Evolutionary conservation across 2,888 invertebrate species (phyloP).

Genomic region (Syritta pipiens): DNA sequence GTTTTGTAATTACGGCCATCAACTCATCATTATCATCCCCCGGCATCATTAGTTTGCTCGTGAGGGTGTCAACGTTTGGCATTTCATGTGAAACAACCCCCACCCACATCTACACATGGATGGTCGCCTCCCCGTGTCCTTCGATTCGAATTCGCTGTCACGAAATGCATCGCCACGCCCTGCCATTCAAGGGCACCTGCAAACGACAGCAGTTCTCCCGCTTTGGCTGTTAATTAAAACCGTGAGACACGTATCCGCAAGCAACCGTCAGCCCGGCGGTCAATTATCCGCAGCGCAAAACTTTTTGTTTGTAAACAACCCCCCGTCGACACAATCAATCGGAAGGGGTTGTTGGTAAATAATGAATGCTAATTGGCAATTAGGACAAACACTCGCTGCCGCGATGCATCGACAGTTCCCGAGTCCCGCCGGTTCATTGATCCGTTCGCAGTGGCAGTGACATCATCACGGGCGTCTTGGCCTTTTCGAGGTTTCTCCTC

Average conservation of each 20-base stretch:
- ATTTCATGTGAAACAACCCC: slow-evolving; percentile 13
- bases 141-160: slow-evolving; percentile 3
- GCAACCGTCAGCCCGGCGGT: not conserved
- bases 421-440: too few relatives aligned
- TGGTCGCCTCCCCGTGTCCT: slow-evolving; percentile 8
- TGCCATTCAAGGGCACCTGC: not conserved
- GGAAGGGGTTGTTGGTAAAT: slow-evolving; percentile 12
- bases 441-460: too few relatives aligned
- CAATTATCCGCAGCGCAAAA: slow-evolving; percentile 14
- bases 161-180: slow-evolving; percentile 29
- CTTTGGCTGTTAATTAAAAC: slow-evolving; percentile 10
- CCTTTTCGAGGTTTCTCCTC: too few relatives aligned
- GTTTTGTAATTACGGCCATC: slow-evolving; percentile 50
- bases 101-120: not conserved
- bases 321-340: slow-evolving; percentile 7
- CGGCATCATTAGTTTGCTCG: slow-evolving; percentile 28
- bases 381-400: too few relatives aligned
- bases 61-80: slow-evolving; percentile 20
- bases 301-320: slow-evolving; percentile 44
- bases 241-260: not conserved
- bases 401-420: too few relatives aligned
- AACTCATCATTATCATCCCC: slow-evolving; percentile 32
- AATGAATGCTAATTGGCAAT: slow-evolving; percentile 12
- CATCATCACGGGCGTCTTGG: too few relatives aligned
- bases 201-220: too few relatives aligned